Evolutionary conservation across 2,888 invertebrate species (phyloP).

Genomic region (Dorcus hopei): DNA sequence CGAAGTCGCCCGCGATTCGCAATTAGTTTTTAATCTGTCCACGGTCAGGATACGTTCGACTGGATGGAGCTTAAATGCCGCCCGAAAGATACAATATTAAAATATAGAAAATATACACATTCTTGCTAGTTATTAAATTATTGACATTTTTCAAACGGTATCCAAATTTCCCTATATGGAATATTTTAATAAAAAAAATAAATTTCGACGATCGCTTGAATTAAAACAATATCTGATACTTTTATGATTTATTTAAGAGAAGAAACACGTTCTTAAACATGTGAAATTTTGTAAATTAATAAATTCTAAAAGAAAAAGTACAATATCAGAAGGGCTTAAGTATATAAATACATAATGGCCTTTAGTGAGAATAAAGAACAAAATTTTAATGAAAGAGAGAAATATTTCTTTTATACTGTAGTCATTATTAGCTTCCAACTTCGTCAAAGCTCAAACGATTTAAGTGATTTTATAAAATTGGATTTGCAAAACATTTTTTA

Average conservation of each 20-base stretch:
- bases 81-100: slow-evolving; percentile 27
- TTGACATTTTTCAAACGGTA: slow-evolving; percentile 35
- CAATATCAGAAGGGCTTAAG: no score
- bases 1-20: slow-evolving; percentile 29
- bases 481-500: no score
- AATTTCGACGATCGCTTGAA: not conserved
- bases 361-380: no score
- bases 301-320: no score
- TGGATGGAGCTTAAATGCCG: slow-evolving; percentile 35
- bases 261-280: no score
- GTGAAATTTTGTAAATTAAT: no score
- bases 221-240: not conserved
- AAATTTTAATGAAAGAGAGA: no score
- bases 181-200: not conserved
- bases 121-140: slow-evolving; percentile 46
- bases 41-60: slow-evolving; percentile 24
- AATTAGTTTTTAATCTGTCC: slow-evolving; percentile 36
- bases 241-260: not conserved
- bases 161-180: not conserved
- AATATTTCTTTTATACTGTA: no score
- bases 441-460: no score
- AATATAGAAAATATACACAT: slow-evolving; percentile 27
- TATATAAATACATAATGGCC: no score
- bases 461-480: no score
- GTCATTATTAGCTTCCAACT: no score